Evolutionary conservation across 2,888 invertebrate species (phyloP), one percentile per base, ranked within the genome.

Genomic region (Cephus pygmeus): DNA sequence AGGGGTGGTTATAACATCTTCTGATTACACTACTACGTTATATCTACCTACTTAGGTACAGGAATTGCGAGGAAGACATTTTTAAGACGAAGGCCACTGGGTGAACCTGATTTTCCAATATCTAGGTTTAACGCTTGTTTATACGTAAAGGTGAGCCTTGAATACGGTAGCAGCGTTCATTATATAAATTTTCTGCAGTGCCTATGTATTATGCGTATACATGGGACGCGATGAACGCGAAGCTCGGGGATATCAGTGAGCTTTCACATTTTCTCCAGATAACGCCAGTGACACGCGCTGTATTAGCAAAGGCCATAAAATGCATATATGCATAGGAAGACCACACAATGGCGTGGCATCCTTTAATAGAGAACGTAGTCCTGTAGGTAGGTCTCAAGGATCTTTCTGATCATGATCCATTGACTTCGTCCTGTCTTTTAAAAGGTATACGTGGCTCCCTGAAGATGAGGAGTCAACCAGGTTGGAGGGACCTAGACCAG

Each of bases 401-500:
- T 23, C 23, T 23, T 56, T 56, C 1, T 23, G 56, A 56, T 56
- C 23, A 9, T 56, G 56, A 56, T 56, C 56, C 56, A 56, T 56
- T 56, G 9, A 56, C 9, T 56, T 1, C 2, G 23, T 9, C 56
- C 56, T 56, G 9, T 68, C 23, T 33, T n/a, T 23, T 4, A 56
- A 34, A 80, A 91, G 91, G 86, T 96, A 95, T 92, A 94, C 95
- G 83, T 96, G 96, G 96, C 94, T 95, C 93, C 95, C 95, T 80
- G 95, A 95, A 87, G 96, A 96, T 92, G 96, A 96, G 90, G 94
- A 94, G 82, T 94, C 94, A 87, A 94, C 94, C 86, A 93, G 95
- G 91, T 93, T 96, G 94, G 96, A 95, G 88, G 94, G 95, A 92
- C 95, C 95, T 87, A 93, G 94, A 92, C 85, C 91, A 73, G 88